These are phyloP conservation scores for Corvus cornix DNA, from an alignment of 2,113 vertebrate species.

Conservation along the genomic window DNA sequence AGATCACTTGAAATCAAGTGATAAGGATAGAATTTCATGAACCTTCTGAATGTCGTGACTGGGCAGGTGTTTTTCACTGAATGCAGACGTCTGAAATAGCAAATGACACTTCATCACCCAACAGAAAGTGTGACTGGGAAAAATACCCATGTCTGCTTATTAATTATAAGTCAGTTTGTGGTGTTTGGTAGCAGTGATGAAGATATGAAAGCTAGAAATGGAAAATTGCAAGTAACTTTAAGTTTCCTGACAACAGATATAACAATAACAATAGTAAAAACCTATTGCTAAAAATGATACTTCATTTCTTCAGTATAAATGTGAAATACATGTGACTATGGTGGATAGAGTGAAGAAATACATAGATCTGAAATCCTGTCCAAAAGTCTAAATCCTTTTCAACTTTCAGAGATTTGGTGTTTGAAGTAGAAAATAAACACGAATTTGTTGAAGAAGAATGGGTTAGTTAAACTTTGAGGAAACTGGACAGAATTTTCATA, in stretches of 20 bases:
- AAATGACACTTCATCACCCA: neutral
- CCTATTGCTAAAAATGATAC: neutral
- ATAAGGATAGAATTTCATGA: neutral
- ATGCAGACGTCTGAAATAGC: rapidly evolving
- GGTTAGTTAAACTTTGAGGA: neutral
- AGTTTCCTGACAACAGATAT: neutral
- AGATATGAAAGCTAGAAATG: neutral
- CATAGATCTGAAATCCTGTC: neutral
- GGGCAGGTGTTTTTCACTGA: neutral
- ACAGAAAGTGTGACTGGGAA: neutral
- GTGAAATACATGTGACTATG: neutral
- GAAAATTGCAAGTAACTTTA: neutral
- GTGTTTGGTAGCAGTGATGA: neutral
- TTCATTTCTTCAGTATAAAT: neutral
- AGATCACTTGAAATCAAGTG: neutral
- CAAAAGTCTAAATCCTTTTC: neutral
- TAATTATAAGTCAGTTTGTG: neutral
- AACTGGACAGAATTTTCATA: neutral
- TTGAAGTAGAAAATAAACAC: neutral
- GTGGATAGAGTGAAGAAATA: neutral
- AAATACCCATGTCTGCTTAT: neutral
- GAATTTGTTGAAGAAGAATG: neutral
- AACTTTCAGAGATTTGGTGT: neutral
- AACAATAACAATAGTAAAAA: neutral
- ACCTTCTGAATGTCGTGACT: neutral